These are phyloP conservation scores for Turdus rufiventris DNA, from an alignment of 2,113 vertebrate genomes.

Conservation along the genomic window DNA sequence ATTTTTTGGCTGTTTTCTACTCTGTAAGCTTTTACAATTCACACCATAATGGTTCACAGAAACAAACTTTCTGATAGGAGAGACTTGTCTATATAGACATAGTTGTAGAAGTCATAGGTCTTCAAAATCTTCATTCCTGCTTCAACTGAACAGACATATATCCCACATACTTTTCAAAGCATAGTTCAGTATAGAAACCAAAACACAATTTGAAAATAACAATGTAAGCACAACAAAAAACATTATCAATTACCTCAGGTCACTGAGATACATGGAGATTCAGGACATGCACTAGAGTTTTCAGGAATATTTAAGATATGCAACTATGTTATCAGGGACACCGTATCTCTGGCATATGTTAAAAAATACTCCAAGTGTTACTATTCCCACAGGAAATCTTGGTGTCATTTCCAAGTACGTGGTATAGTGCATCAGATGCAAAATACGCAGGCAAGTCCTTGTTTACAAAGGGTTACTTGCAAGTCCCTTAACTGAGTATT, in stretches of 20 bases:
- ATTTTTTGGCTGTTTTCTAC: background rate
- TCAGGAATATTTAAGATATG: background rate
- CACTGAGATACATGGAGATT: background rate
- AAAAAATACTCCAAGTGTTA: background rate
- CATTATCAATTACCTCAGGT: background rate
- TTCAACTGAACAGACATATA: background rate
- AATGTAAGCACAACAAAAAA: background rate
- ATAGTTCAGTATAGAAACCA: background rate
- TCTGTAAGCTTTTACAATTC: background rate
- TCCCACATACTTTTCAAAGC: background rate
- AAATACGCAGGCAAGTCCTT: background rate
- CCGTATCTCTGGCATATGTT: background rate
- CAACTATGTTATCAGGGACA: background rate
- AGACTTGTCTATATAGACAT: background rate
- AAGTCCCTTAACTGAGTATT: background rate
- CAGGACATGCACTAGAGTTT: background rate
- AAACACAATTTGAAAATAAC: background rate
- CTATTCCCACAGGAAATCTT: background rate
- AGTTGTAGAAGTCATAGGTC: background rate
- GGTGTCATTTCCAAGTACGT: background rate
- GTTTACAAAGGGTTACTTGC: background rate
- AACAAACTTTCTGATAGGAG: background rate
- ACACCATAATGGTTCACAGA: background rate
- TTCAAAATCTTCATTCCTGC: background rate
- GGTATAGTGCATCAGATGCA: background rate